phyloP scores from a whole-genome alignment of 2,888 invertebrate genomes.

The Apotomis betuletana region DNA sequence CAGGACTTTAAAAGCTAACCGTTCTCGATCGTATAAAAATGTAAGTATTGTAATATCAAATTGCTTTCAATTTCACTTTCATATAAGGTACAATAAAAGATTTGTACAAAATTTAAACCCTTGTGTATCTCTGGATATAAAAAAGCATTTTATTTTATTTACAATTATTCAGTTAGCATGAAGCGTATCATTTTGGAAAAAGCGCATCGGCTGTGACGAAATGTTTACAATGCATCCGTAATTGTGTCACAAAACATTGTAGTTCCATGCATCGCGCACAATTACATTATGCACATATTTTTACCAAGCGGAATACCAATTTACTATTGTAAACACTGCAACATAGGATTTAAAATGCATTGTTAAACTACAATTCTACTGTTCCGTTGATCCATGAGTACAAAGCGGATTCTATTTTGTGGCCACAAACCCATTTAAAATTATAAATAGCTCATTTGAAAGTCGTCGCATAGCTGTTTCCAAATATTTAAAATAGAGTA shows the following conservation, averaged over 20 bases:
- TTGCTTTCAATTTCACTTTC: background rate
- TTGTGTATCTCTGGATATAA: slow-evolving; percentile 36
- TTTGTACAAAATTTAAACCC: background rate
- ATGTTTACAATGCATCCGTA: slow-evolving; percentile 59
- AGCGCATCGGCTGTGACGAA: slow-evolving; percentile 58
- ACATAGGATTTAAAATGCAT: slow-evolving; percentile 1
- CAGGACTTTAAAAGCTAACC: background rate
- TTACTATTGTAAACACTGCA: slow-evolving; percentile 1
- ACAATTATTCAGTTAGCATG: slow-evolving; percentile 56
- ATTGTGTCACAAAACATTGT: slow-evolving; percentile 54
- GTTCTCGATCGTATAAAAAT: background rate
- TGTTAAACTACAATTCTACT: background rate
- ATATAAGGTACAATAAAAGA: background rate
- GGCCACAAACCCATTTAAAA: slow-evolving; percentile 19
- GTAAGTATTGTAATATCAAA: background rate
- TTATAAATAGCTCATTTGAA: slow-evolving; percentile 15
- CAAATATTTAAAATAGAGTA: background rate
- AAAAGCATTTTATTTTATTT: slow-evolving; percentile 64
- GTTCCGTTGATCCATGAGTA: background rate
- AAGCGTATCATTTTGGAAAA: slow-evolving; percentile 56
- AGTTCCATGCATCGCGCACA: slow-evolving; percentile 36
- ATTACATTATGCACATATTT: slow-evolving; percentile 19
- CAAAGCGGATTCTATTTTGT: slow-evolving; percentile 16
- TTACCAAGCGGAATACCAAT: background rate
- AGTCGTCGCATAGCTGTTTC: slow-evolving; percentile 6